Percentiles rank a stretch among this genome's conserved stretches.
Conservation (phyloP, 2,113 vertebrate species). For the Ictalurus punctatus region DNA sequence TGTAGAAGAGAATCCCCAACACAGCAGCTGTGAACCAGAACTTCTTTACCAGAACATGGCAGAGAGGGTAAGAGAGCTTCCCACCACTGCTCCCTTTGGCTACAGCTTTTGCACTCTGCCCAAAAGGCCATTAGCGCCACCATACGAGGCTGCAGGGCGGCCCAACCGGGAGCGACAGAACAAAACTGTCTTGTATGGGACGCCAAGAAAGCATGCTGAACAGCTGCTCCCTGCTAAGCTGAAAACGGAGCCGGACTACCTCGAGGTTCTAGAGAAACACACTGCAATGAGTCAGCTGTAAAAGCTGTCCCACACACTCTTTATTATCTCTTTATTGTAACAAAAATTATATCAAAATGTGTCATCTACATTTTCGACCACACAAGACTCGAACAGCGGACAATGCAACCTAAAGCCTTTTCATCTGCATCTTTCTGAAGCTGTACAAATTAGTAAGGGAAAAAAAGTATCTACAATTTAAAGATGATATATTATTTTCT, state of each 20-base stretch:
- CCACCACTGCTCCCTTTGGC: constrained; percentile 80
- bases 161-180: constrained; percentile 91
- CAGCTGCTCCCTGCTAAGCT: constrained; percentile 90
- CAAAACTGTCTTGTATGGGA: constrained; percentile 94
- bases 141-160: constrained; percentile 84
- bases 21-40: constrained; percentile 77
- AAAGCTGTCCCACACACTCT: constrained; percentile 55
- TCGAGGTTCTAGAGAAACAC: constrained; percentile 99
- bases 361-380: constrained; percentile 65
- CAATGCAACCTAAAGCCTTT: constrained; percentile 60
- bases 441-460: constrained; percentile 71
- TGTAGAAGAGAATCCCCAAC: constrained; percentile 81
- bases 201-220: constrained; percentile 91
- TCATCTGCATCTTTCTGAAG: constrained; percentile 58
- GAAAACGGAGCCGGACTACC: constrained; percentile 96
- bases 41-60: constrained; percentile 93
- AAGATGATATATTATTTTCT: constrained; percentile 71
- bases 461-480: constrained; percentile 50
- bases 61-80: constrained; percentile 88
- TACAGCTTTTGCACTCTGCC: constrained; percentile 99
- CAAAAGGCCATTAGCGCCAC: constrained; percentile 90
- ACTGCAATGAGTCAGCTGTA: constrained; percentile 97
- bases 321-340: constrained; percentile 53
- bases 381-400: constrained; percentile 56
- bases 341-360: constrained; percentile 58